Evolutionary conservation across 2,113 vertebrate genomes (phyloP), one percentile per base, ranked within the genome.

Genomic region (Eretmochelys imbricata): DNA sequence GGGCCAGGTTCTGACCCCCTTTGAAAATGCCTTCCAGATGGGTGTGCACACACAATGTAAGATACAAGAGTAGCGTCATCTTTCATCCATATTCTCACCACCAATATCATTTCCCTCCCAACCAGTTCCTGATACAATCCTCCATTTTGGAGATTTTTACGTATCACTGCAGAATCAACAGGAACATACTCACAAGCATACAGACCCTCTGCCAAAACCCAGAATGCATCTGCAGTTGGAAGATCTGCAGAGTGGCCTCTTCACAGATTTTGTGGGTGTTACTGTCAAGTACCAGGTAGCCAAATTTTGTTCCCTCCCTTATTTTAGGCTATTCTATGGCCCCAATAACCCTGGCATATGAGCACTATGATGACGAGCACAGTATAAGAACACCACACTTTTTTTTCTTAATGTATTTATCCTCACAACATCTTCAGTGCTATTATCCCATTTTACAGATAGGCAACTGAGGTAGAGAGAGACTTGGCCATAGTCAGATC

Each of bases 41-140:
- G 51, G 0, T 7, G 0, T 1, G 5, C 1, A 7, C 16, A 75
- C 19, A 76, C 38, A 69, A 72, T 35, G 53, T 48, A 9, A 42
- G 38, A 24, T 75, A 75, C 8, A 12, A 46, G 22, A 75, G 10
- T 1, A 91, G 22, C 29, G 27, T 53, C 91, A 31, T n/a, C 65
- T 4, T 6, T 8, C 20, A 25, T 42, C n/a, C 72, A 38, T 13
- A 27, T 13, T 88, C 31, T 72, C 1, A 0, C 17, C 80, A 29
- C 19, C 85, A 65, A 29, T 86, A n/a, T 8, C 49, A 3, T 8
- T 24, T 42, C 4, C 48, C 3, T 7, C 16, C 10, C 69, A 69
- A n/a, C n/a, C 82, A 80, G 81, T 42, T 10, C 38, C 31, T 53
- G 8, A 10, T 3, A 20, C 24, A 76, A 42, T 8, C 55, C n/a